phyloP scores from a whole-genome alignment of 37 sponge, comb jelly and placozoan genomes.

The Halichondria panicea region DNA sequence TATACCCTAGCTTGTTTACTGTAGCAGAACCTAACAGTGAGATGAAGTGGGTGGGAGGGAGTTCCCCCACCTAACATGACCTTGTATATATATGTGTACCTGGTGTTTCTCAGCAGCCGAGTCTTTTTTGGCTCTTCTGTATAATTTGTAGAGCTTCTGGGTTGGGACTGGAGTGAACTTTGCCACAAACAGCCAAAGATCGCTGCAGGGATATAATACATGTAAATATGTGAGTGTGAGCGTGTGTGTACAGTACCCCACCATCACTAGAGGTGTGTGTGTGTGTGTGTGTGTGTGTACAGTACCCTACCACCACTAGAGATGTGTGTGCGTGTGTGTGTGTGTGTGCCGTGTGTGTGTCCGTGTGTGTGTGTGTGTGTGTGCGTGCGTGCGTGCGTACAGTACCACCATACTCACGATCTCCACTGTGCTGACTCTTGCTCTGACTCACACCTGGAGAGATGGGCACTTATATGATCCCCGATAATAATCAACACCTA shows the following conservation, averaged over 20 bases:
- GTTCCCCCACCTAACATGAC: no score
- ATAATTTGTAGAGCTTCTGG: constrained; percentile 69
- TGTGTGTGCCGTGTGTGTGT: no score
- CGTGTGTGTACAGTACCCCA: not conserved
- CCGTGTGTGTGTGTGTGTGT: no score
- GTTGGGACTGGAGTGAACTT: constrained; percentile 78
- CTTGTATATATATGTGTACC: not conserved
- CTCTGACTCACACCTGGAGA: constrained; percentile 17
- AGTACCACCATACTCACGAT: constrained; percentile 39
- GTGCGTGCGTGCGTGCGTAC: not conserved
- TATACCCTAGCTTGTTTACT: no score
- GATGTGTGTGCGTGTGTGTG: no score
- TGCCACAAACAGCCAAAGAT: constrained; percentile 94
- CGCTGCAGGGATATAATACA: constrained; percentile 67
- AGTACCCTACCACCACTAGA: no score
- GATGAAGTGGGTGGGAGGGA: no score
- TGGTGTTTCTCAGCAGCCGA: not conserved
- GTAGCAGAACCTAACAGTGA: no score
- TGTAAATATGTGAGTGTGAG: not conserved
- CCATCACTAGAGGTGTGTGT: not conserved
- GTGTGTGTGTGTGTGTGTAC: no score
- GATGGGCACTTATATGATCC: constrained; percentile 52
- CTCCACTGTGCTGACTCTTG: constrained; percentile 62
- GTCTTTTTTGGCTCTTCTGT: constrained; percentile 32
- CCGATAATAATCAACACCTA: constrained; percentile 80